Conservation (phyloP, 2,888 invertebrate genomes). For the Thysanoteuthis rhombus region DNA sequence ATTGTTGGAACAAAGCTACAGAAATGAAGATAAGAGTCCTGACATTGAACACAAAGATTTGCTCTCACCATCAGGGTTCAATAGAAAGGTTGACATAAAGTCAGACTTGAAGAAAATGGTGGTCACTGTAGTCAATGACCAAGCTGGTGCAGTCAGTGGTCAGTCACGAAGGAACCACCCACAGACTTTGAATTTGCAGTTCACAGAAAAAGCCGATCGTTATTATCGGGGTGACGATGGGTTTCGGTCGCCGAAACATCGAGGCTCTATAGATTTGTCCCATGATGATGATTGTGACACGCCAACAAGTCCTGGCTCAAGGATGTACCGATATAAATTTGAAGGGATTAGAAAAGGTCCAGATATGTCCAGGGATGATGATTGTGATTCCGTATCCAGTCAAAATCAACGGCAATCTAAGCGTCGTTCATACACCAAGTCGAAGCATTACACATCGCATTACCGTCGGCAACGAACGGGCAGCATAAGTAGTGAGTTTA, state of each 20-base stretch:
- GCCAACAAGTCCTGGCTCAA: slow-evolving; percentile 16
- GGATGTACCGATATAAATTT: slow-evolving; percentile 21
- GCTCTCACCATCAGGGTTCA: slow-evolving; percentile 32
- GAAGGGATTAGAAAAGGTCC: slow-evolving; percentile 18
- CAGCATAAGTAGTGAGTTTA: slow-evolving; percentile 56
- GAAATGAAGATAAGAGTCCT: slow-evolving; percentile 34
- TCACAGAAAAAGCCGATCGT: background rate
- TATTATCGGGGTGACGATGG: background rate
- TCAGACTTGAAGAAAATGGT: slow-evolving; percentile 46
- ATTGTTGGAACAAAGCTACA: slow-evolving; percentile 45
- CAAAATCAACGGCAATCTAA: slow-evolving; percentile 14
- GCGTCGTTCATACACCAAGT: slow-evolving; percentile 17
- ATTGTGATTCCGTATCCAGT: slow-evolving; percentile 20
- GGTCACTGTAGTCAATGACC: slow-evolving; percentile 51
- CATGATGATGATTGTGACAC: background rate
- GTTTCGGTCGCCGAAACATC: background rate
- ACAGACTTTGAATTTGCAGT: slow-evolving; percentile 20
- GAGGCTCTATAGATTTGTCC: background rate
- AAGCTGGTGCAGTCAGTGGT: background rate
- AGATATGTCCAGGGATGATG: background rate
- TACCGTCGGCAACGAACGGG: slow-evolving; percentile 51
- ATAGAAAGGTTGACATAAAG: slow-evolving; percentile 43
- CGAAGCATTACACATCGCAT: slow-evolving; percentile 35
- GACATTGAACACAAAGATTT: slow-evolving; percentile 27
- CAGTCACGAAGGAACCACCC: slow-evolving; percentile 13